Conservation (phyloP, 64 coral and sea anemone genomes). For the Stylophora pistillata region DNA sequence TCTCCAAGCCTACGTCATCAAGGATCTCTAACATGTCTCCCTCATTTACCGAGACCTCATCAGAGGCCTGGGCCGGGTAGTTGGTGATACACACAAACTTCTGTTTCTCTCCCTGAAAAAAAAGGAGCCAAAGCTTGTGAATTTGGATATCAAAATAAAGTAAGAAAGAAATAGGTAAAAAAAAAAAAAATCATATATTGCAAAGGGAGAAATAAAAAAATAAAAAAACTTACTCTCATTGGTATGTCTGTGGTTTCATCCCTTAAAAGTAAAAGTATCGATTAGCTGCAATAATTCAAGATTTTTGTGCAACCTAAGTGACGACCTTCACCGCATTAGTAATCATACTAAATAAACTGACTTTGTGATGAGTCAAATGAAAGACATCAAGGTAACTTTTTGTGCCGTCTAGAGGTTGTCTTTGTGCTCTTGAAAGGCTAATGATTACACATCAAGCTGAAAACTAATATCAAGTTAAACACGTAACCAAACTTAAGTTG, state of each 20-base stretch:
- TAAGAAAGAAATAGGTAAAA: neutral
- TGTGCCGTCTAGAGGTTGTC: no score
- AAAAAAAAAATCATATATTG: neutral
- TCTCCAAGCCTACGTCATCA: constrained; percentile 63
- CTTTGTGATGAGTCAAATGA: no score
- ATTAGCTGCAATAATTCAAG: no score
- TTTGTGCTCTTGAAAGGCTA: no score
- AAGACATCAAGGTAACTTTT: no score
- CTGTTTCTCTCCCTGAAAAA: constrained; percentile 18
- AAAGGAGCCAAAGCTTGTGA: neutral
- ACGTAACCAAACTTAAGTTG: neutral
- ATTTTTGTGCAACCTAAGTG: no score
- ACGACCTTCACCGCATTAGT: no score
- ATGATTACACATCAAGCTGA: no score
- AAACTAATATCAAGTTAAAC: neutral
- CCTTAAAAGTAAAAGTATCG: constrained; percentile 15
- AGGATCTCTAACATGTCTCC: constrained; percentile 77
- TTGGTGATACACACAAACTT: constrained; percentile 68
- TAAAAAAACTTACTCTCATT: constrained; percentile 14
- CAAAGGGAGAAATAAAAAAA: neutral
- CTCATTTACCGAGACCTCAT: constrained; percentile 72
- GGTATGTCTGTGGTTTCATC: constrained; percentile 20
- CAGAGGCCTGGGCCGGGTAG: constrained; percentile 59
- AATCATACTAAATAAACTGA: no score
- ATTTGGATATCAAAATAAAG: neutral